These are phyloP conservation scores for Fragum whitleyi DNA, from an alignment of 2,888 invertebrate species.

Conservation along the genomic window DNA sequence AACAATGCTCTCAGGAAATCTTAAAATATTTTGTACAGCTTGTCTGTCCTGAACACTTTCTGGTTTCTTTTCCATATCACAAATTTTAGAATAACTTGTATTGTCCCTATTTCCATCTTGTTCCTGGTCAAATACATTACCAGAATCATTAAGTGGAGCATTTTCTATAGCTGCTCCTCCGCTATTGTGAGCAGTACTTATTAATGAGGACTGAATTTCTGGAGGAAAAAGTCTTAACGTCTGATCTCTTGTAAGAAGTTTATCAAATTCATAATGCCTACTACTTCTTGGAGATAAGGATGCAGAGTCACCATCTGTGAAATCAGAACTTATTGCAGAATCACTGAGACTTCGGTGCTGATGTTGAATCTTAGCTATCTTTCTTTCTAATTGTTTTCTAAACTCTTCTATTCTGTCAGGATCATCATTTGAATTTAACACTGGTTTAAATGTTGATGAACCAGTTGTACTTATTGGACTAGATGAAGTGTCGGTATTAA, in stretches of 20 bases:
- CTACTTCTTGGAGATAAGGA: constrained; percentile 72
- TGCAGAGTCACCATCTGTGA: constrained; percentile 78
- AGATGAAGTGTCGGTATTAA: constrained; percentile 65
- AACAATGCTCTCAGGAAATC: constrained; percentile 65
- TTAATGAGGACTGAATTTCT: neutral
- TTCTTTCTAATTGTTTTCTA: constrained; percentile 70
- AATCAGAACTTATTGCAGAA: constrained; percentile 82
- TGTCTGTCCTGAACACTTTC: neutral
- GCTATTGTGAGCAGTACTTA: constrained; percentile 43
- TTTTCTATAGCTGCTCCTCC: constrained; percentile 58
- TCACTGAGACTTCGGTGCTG: constrained; percentile 77
- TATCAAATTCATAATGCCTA: constrained; percentile 66
- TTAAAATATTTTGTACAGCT: constrained; percentile 35
- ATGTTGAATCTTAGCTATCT: constrained; percentile 70
- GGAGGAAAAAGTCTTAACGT: constrained; percentile 6
- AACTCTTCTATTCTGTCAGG: constrained; percentile 60
- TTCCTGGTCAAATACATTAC: constrained; percentile 73
- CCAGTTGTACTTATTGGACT: neutral
- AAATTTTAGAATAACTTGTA: too few relatives aligned
- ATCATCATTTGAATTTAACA: constrained; percentile 40
- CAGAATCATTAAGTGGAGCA: constrained; percentile 72
- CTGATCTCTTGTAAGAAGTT: constrained; percentile 41
- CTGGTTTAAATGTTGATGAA: neutral
- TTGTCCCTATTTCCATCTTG: neutral
- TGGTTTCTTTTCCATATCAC: neutral